Evolutionary conservation across 2,113 vertebrate species (phyloP), one percentile per base, ranked within the genome.

Genomic region (Pomatostomus ruficeps): DNA sequence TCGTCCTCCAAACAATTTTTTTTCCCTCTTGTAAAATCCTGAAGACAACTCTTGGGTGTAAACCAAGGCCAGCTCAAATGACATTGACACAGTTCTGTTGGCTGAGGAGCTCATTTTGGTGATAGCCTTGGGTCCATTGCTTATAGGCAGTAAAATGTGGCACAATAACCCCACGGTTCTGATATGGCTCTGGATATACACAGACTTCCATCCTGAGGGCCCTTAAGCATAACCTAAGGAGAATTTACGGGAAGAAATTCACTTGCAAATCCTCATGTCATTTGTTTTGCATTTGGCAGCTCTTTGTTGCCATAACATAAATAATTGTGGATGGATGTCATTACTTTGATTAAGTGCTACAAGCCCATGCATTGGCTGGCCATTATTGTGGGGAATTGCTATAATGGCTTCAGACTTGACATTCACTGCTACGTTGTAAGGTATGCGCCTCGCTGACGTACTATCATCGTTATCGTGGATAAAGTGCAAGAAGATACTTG

Each of bases 201-300:
- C 57, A 52, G 90, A 35, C 36, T 95, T 88, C 85, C 85, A 83
- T 91, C 92, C 88, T 28, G 61, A 88, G 68, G 68, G 61, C 92
- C 92, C 72, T 86, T 88, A 77, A 81, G 61, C 65, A 67, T 45
- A 91, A 86, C 85, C 92, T 61, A 54, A 78, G 72, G 85, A 92
- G 90, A 96, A 97, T 96, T 96, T 97, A 96, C 95, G 83, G 92
- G 95, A 96, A 97, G 75, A 93, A 96, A 97, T 89, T 74, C 85
- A 23, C 96, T 97, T 86, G 85, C 95, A 95, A 90, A 94, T 91
- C 93, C 90, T 90, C 72, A 13, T 96, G 91, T 96, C 97, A 97
- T 97, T 98, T 97, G 97, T 96, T 98, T 98, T 98, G 95, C 97
- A 88, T 97, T 95, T 96, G 40, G 85, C 95, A 95, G 96, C 94